phyloP scores from a whole-genome alignment of 2,797 vertebrate species.

The Melanotaenia pygmaea region DNA sequence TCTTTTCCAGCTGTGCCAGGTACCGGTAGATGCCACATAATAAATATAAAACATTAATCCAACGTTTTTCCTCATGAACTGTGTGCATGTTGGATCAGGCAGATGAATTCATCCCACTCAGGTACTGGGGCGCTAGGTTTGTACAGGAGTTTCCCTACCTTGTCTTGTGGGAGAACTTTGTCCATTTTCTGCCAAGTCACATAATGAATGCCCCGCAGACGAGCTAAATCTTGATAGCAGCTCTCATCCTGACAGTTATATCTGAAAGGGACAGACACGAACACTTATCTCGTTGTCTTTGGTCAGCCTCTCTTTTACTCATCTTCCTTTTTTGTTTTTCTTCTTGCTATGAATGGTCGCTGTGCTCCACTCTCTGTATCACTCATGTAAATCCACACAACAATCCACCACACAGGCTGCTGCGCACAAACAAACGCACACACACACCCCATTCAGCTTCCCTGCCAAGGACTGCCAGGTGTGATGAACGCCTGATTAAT shows the following conservation, averaged over 20 bases:
- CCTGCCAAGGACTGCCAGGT: constrained; percentile 48
- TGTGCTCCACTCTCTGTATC: constrained; percentile 21
- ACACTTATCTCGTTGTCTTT: constrained; percentile 70
- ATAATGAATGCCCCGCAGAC: constrained; percentile 92
- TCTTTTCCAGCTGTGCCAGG: neutral
- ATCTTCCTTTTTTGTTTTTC: constrained; percentile 8
- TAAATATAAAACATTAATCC: neutral
- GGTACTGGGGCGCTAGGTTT: constrained; percentile 36
- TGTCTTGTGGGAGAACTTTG: constrained; percentile 95
- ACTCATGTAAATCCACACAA: constrained; percentile 27
- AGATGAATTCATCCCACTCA: constrained; percentile 23
- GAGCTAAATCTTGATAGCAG: constrained; percentile 95
- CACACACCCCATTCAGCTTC: constrained; percentile 19
- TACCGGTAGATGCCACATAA: neutral
- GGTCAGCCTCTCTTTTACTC: constrained; percentile 43
- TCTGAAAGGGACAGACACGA: constrained; percentile 81
- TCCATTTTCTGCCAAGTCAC: constrained; percentile 92
- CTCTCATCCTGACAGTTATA: constrained; percentile 98
- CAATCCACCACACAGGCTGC: constrained; percentile 3
- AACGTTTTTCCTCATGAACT: neutral
- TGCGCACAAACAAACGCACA: constrained; percentile 2
- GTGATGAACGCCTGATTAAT: constrained; percentile 78
- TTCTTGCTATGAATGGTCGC: constrained; percentile 15
- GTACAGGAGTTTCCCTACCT: constrained; percentile 82
- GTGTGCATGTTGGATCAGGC: constrained; percentile 21